Conservation (phyloP, 1,140 invertebrate genomes). For the Saccostrea cuccullata region DNA sequence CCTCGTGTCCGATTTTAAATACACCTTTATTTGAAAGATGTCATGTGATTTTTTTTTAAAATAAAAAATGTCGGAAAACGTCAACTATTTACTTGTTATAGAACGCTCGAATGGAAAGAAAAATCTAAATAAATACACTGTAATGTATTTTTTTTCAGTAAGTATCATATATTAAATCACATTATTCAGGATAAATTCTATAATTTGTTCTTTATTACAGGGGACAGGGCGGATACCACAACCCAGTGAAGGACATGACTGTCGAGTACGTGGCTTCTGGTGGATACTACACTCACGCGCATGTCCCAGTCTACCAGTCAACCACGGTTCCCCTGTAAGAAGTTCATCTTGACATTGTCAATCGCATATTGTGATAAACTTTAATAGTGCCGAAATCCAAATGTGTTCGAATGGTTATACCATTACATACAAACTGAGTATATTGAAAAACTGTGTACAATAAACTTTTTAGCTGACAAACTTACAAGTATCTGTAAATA, state of each 20-base stretch:
- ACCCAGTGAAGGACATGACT: slow-evolving; percentile 30
- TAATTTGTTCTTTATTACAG: neutral
- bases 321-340: neutral
- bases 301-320: slow-evolving; percentile 11
- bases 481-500: neutral
- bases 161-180: no score
- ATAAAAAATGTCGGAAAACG: no score
- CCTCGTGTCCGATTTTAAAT: no score
- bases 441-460: neutral
- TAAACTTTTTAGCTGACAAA: neutral
- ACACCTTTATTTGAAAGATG: no score
- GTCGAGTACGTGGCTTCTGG: slow-evolving; percentile 11
- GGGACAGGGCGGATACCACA: neutral
- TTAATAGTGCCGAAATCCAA: slow-evolving; percentile 7
- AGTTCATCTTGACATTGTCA: neutral
- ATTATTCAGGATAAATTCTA: no score
- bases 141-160: no score
- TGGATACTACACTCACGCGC: slow-evolving; percentile 29
- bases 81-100: no score
- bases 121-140: no score
- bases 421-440: neutral
- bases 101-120: no score
- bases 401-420: neutral
- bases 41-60: no score
- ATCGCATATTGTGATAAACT: neutral